Base-by-base conservation (phyloP, 2,797 vertebrate species). In the Anabas testudineus region DNA sequence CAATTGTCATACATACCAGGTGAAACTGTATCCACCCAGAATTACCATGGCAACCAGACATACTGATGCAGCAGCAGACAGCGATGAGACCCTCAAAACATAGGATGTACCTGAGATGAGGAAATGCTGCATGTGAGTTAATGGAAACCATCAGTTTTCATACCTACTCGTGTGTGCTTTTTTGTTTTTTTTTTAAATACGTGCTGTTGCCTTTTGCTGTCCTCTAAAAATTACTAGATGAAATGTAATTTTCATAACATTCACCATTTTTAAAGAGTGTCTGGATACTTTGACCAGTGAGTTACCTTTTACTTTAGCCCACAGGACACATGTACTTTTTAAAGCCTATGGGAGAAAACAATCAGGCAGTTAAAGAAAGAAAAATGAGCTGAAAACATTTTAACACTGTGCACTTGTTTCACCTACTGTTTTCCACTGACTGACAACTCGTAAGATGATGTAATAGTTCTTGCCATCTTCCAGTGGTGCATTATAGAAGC, bases 401-500 rank as follows among this genome's bases (percentile, higher is more conserved):
- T 15, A 2, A 2, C 26, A 52, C 5, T 46, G 2, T 5, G 22
- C 1, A 62, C 8, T 15, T 24, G n/a, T 34, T 64, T 19, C 18
- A 76, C 92, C 74, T 93, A 97, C 98, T 93, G 78, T 85, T 84
- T 95, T 94, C 97, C 96, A 98, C 69, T 94, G 95, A 83, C 95
- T 97, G 87, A 96, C 88, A 72, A 93, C 91, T 83, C 95, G 93
- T 78, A 99, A 71, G 79, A 97, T 87, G 65, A 99, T 86, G 59
- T 94, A 96, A 65, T 98, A 98, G 59, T 95, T 94, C 41, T 75
- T 93, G 67, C 94, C 95, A 19, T 64, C 87, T 84, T 95, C 91
- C 89, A 99, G 92, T 41, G 96, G 96, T 30, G 94, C 93, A 18
- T 99, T 99, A 68, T 95, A 96, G 84, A 95, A 95, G 24, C 92